Evolutionary conservation across 2,888 invertebrate genomes (phyloP), one percentile per base, ranked within the genome.

Genomic region (Pantelozetes paolii): DNA sequence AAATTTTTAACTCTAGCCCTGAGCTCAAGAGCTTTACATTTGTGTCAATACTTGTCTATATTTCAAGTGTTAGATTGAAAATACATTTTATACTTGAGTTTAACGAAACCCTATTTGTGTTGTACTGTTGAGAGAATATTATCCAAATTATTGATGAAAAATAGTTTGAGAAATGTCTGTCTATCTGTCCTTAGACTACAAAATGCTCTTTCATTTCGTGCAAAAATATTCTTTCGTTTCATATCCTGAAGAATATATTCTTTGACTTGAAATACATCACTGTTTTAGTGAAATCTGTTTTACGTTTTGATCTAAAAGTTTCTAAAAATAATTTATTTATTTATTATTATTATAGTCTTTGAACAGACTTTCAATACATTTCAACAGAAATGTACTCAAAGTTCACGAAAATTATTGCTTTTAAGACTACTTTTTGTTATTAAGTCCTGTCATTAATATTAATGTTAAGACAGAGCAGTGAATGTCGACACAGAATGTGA

Each of bases 231-330:
- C n/a, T n/a, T 45, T 45, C 18, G 45, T 18, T 13, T 8, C 45
- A 45, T 45, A 48, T 48, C 48, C 48, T 2, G 48, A 1, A n/a
- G 48, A 48, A 48, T 48, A 48, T 48, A 40, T 40, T 9, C 13
- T 40, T 40, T 40, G 8, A 40, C 40, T 13, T 9, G 40, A 40
- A 40, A 40, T 9, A 40, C 40, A n/a, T n/a, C n/a, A n/a, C n/a
- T n/a, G n/a, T n/a, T n/a, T n/a, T n/a, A n/a, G n/a, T n/a, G n/a
- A n/a, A n/a, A n/a, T n/a, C n/a, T n/a, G n/a, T n/a, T n/a, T n/a
- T n/a, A n/a, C n/a, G n/a, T n/a, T n/a, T 54, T 54, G 20, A 54
- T 54, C 54, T 54, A 54, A 54, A 54, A 54, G 54, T 54, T 54
- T 54, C 54, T 54, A 54, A 54, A 54, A 54, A 54, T 54, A 54